Base-by-base conservation (phyloP, 2,797 vertebrate genomes). In the Tokudaia muenninki region DNA sequence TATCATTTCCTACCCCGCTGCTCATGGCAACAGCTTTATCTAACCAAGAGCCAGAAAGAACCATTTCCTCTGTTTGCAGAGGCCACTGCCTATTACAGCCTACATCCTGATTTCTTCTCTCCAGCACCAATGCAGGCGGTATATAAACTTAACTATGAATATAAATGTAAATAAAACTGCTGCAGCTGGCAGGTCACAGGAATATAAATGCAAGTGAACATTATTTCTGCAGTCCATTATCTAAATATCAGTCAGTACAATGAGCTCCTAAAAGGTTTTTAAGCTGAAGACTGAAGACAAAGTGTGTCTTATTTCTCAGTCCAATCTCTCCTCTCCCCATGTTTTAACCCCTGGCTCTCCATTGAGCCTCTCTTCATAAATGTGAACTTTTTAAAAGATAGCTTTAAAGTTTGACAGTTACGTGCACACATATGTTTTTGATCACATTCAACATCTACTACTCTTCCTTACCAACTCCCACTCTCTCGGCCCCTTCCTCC, bases 1-100 rank as follows among this genome's bases (percentile, higher is more conserved):
- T 87, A 67, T 41, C 31, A 57, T 24, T 88, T 94, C 80, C 90
- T 44, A 16, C n/a, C 61, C 59, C 24, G 63, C 37, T 81, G 75
- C 47, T 63, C 61, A 34, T 22, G 29, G n/a, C 4, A 82, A 87
- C 78, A 80, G 26, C 41, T 96, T 94, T 86, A 72, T 91, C 70
- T 50, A 83, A 59, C 50, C 34, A 34, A 87, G 63, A 93, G 21
- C 79, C 0, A 55, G 74, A 78, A 86, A 74, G 44, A 90, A 93
- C 80, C 59, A 29, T n/a, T 96, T 97, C 92, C 77, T 77, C 65
- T 86, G 84, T 41, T 93, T 65, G 92, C 78, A 5, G 31, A 79
- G 67, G 89, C 72, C 24, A 92, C 72, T 11, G 34, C 16, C 50
- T 77, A 84, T 86, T 77, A 96, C 90, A 80, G 7, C 44, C 29